Evolutionary conservation across 2,888 invertebrate species (phyloP), one percentile per base, ranked within the genome.

Genomic region (Dryomyza anilis): DNA sequence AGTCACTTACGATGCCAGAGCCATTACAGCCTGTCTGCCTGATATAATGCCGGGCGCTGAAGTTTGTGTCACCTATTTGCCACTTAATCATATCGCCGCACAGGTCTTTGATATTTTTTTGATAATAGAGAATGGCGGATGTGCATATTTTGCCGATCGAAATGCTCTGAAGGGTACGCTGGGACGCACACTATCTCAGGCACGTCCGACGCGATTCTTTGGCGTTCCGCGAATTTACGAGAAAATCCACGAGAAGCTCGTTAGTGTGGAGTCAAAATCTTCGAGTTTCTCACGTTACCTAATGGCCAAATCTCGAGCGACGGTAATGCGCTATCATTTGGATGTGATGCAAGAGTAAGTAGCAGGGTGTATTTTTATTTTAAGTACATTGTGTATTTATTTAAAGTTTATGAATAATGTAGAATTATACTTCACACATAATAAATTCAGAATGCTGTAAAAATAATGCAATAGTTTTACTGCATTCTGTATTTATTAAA

Each of bases 141-240:
- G 76, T 10, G 86, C 93, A 14, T 91, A 90, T 81, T 96, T 96
- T 83, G 95, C 94, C 5, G 92, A 94, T 76, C 92, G 91, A 62
- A 91, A 95, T 82, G 96, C 96, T 0, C 84, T 96, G 3, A 95
- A 92, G 81, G 94, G 94, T 61, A 89, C 88, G 55, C 84, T 95
- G 56, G 84, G 92, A 0, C 87, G 90, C 36, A 94, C 92, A 0
- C 84, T 94, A 48, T 84, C 85, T 66, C 89, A 90, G 80, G 91
- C 91, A 1, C 85, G 88, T 65, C 96, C 96, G 0, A 95, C 95
- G 0, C 85, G 86, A 63, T 91, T 96, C 74, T 84, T 96, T 57
- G 95, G 90, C 0, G 96, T 96, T 0, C 96, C 96, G 1, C 86
- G 96, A 68, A 93, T 96, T 0, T 96, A 91, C 90, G 96, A 96